Conservation (phyloP, 2,797 vertebrate genomes). For the Peromyscus attwateri region DNA sequence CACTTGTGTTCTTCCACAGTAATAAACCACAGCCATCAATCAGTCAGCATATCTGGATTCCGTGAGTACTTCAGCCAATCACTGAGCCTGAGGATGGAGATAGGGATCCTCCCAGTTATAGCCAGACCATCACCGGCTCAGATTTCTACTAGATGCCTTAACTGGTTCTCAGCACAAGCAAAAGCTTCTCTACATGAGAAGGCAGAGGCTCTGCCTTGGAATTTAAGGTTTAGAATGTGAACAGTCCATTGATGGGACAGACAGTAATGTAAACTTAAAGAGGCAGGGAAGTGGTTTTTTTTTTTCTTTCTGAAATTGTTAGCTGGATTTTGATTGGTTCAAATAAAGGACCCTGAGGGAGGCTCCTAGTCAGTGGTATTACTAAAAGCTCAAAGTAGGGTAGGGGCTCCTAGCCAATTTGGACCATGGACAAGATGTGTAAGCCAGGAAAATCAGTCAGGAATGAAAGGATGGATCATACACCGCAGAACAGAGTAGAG, state of each 20-base stretch:
- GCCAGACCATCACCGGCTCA: background rate
- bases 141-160: background rate
- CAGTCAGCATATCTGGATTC: background rate
- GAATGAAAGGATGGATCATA: background rate
- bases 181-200: background rate
- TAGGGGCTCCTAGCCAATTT: background rate
- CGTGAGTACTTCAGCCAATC: background rate
- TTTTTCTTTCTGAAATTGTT: background rate
- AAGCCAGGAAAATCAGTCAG: background rate
- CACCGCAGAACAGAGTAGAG: background rate
- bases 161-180: background rate
- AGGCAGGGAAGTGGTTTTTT: background rate
- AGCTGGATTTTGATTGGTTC: constrained; percentile 1
- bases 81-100: background rate
- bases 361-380: background rate
- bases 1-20: background rate
- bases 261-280: background rate
- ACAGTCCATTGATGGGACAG: background rate
- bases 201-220: background rate
- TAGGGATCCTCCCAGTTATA: background rate
- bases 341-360: background rate
- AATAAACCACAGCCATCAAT: background rate
- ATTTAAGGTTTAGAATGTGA: background rate
- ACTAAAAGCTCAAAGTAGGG: background rate
- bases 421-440: background rate